Conservation (phyloP, 2,113 vertebrate species). For the Cyrtonyx montezumae region DNA sequence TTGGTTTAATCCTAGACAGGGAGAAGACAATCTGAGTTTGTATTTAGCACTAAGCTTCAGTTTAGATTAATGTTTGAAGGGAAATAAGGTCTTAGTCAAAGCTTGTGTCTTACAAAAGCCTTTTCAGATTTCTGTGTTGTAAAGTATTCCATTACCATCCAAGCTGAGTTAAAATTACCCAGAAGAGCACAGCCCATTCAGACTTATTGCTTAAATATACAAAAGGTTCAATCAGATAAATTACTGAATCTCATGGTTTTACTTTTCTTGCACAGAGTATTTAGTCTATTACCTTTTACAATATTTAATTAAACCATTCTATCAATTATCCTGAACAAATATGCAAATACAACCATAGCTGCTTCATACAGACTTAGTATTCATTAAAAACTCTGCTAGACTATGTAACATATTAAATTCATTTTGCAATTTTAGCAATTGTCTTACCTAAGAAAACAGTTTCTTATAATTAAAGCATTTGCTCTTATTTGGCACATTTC, state of each 20-base stretch:
- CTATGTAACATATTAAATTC: conserved; percentile 59
- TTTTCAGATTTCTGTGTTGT: not conserved
- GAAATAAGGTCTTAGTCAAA: not conserved
- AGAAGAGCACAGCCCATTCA: conserved; percentile 6
- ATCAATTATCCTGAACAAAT: conserved; percentile 79
- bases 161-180: not conserved
- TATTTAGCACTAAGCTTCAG: not conserved
- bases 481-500: conserved; percentile 63
- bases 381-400: conserved; percentile 68
- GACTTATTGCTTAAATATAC: conserved; percentile 67
- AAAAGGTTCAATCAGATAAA: conserved; percentile 56
- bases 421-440: conserved; percentile 67
- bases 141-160: not conserved
- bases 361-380: conserved; percentile 64
- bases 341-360: conserved; percentile 61
- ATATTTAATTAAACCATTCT: conserved; percentile 80
- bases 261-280: conserved; percentile 58
- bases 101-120: not conserved
- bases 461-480: conserved; percentile 76
- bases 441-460: conserved; percentile 66
- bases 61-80: not conserved
- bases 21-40: not conserved
- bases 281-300: conserved; percentile 69
- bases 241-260: conserved; percentile 54
- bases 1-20: not conserved